A percentile compares a stretch with the other conserved stretches of the same genome.
phyloP scores from a whole-genome alignment of 2,797 vertebrate genomes.

The Argya squamiceps region DNA sequence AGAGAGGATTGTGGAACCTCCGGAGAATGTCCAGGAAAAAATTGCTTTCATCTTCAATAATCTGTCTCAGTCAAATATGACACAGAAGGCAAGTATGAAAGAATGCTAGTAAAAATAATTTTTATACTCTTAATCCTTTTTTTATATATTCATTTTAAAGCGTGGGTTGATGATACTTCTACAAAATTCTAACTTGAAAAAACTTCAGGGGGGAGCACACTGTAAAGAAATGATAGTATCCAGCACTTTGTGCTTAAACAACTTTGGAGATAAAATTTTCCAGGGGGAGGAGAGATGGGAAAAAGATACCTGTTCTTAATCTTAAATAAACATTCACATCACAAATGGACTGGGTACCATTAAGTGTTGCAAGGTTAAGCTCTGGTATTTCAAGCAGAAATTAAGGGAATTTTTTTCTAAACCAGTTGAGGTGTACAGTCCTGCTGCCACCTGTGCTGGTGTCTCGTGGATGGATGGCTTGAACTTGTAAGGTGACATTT shows the following conservation, averaged over 20 bases:
- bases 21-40: constrained; percentile 98
- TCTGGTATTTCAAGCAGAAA: neutral
- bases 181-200: neutral
- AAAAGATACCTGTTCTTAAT: neutral
- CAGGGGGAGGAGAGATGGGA: neutral
- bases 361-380: neutral
- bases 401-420: neutral
- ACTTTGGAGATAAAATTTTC: neutral
- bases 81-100: constrained; percentile 89
- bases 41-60: constrained; percentile 99
- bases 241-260: neutral
- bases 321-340: neutral
- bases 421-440: neutral
- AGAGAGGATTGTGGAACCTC: constrained; percentile 96
- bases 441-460: neutral
- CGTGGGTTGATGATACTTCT: neutral
- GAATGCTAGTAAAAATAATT: neutral
- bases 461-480: rapidly evolving
- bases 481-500: neutral
- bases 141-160: neutral
- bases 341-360: neutral
- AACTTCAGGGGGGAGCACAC: neutral
- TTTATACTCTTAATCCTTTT: neutral
- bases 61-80: constrained; percentile 99
- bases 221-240: neutral